Base-by-base conservation (phyloP, 1,140 invertebrate species). In the Dysdera silvatica region DNA sequence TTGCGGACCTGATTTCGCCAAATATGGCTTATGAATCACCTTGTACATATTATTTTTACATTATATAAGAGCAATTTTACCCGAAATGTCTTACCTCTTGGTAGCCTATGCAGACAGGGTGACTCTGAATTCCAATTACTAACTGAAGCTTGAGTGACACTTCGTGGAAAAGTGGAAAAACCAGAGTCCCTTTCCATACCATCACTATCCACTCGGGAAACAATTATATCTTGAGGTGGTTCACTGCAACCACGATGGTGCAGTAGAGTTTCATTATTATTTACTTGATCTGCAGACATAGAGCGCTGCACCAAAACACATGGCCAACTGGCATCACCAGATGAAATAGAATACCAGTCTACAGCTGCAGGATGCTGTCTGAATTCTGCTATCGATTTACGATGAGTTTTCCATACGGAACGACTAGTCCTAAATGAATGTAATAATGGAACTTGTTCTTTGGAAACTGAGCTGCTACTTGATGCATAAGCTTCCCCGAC, bases 21-120 rank as follows among this genome's bases (percentile, higher is more conserved):
- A n/a, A n/a, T n/a, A n/a, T n/a, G n/a, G n/a, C n/a, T n/a, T n/a
- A n/a, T n/a, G n/a, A n/a, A n/a, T n/a, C n/a, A n/a, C n/a, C n/a
- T n/a, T n/a, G n/a, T n/a, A n/a, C n/a, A n/a, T n/a, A n/a, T n/a
- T n/a, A n/a, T n/a, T n/a, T n/a, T n/a, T n/a, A n/a, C n/a, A n/a
- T n/a, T n/a, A n/a, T n/a, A n/a, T n/a, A n/a, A n/a, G n/a, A n/a
- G n/a, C n/a, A n/a, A n/a, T n/a, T n/a, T n/a, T n/a, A n/a, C n/a
- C n/a, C n/a, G n/a, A n/a, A n/a, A n/a, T n/a, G n/a, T n/a, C 26
- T 28, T 48, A 68, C 67, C 67, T 66, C 55, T 48, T 41, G 58
- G 64, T 31, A 56, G 28, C 28, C 59, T 49, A n/a, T n/a, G 18
- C 23, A 47, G 48, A 33, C 49, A 33, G 14, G 35, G 48, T 26